Base-by-base conservation (phyloP, 2,113 vertebrate genomes). In the Rhea pennata region DNA sequence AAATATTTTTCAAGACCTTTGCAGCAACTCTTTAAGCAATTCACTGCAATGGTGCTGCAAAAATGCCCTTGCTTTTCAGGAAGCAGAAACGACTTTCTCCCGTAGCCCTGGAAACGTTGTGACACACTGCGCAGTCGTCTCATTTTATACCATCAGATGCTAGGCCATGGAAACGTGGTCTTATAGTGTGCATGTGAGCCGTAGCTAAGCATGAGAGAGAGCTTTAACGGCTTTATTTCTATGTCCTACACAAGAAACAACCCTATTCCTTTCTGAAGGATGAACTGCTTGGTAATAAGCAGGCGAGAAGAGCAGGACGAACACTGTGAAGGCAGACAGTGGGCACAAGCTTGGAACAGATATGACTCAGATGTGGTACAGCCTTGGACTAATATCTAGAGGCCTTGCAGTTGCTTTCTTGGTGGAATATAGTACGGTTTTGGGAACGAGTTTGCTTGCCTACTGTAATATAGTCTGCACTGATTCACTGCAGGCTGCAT, bases 1-100 rank as follows among this genome's bases (percentile, higher is more conserved):
- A 93, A 96, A 93, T 93, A 86, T 73, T 92, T 92, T 73, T 80
- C 53, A 93, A 91, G 81, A 77, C 75, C 53, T 89, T 80, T 73
- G 48, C 59, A 46, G 24, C 72, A n/a, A 53, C 58, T 39, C n/a
- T 17, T 84, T 69, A 88, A 93, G 72, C 87, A 76, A 88, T 58
- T 92, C n/a, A 23, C 64, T 67, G 58, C 79, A 61, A 83, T 61
- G 67, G 48, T 72, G 88, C 83, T 86, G 58, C 50, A 90, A 84
- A 93, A 95, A 88, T 53, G 54, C 12, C 10, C 8, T 14, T 58
- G 44, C 40, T 86, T 92, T 93, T 80, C 59, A 73, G 66, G 69
- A 39, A 92, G 64, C 40, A 64, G 78, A 67, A 92, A 71, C 4
- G 2, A 59, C 87, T 75, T 90, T 90, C 66, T 69, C 80, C 36